Percentiles rank a stretch among this genome's conserved stretches.
Conservation (phyloP, 2,113 vertebrate species). For the Oncorhynchus gorbuscha region DNA sequence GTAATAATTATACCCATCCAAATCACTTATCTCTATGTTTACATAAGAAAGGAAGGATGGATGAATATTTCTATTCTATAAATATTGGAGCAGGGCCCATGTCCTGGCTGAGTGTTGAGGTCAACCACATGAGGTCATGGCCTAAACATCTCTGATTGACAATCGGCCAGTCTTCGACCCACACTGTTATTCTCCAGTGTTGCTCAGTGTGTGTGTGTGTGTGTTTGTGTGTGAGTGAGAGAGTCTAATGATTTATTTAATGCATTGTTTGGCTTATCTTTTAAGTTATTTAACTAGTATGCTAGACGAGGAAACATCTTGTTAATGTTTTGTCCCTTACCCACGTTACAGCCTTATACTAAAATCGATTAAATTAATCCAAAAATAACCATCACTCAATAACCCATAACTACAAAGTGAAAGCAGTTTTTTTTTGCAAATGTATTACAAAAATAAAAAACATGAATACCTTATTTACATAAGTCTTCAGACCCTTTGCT, state of each 20-base stretch:
- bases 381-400: too few species aligned
- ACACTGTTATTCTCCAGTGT: conserved; percentile 30
- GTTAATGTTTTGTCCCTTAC: conserved; percentile 10
- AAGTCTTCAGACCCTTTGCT: too few species aligned
- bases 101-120: conserved; percentile 54
- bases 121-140: conserved; percentile 68
- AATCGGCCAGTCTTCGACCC: conserved; percentile 56
- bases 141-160: conserved; percentile 70
- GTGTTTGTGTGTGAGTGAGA: too few species aligned
- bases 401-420: too few species aligned
- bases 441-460: too few species aligned
- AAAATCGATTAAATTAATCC: too few species aligned
- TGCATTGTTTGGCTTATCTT: conserved; percentile 22
- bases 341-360: neutral
- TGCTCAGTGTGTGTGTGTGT: conserved; percentile 48
- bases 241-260: conserved; percentile 10
- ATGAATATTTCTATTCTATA: too few species aligned
- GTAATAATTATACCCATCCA: too few species aligned
- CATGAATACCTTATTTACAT: too few species aligned
- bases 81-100: conserved; percentile 23
- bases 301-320: conserved; percentile 21
- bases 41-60: too few species aligned
- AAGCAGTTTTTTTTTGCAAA: too few species aligned
- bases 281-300: conserved; percentile 24
- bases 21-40: too few species aligned